Percentiles rank a stretch among this genome's conserved stretches.
These are phyloP conservation scores for Girardinichthys multiradiatus DNA, from an alignment of 2,113 vertebrate genomes.

Conservation along the genomic window DNA sequence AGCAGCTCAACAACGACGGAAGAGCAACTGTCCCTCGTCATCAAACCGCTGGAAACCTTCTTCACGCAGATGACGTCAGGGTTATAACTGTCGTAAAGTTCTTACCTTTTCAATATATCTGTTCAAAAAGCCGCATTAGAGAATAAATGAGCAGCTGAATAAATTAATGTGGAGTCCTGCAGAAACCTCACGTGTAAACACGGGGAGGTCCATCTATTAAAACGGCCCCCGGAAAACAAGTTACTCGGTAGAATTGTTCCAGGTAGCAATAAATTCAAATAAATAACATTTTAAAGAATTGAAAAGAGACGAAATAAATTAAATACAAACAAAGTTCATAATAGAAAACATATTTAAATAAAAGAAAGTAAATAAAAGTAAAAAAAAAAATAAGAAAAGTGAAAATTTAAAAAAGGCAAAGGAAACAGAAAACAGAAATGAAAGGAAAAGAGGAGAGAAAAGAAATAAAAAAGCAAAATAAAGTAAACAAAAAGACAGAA, in stretches of 20 bases:
- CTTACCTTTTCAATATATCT: not conserved
- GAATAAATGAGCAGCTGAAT: not conserved
- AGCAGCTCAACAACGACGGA: not conserved
- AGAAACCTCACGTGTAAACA: constrained; percentile 74
- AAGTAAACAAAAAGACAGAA: not conserved
- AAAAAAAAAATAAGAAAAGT: no score
- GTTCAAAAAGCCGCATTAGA: not conserved
- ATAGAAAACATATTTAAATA: not conserved
- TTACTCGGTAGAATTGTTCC: constrained; percentile 55
- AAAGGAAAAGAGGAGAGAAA: no score
- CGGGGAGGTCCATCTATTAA: constrained; percentile 31
- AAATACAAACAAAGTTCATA: not conserved
- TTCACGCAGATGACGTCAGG: not conserved
- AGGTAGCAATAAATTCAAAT: not conserved
- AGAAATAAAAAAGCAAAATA: no score
- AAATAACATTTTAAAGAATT: not conserved
- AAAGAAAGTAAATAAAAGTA: no score
- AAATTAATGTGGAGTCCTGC: not conserved
- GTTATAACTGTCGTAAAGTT: not conserved
- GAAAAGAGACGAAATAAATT: not conserved
- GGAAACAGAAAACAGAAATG: no score
- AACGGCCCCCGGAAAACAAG: not conserved
- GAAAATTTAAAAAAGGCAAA: no score
- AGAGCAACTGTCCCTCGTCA: not conserved
- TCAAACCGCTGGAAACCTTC: fast-evolving